Base-by-base conservation (phyloP, 2,797 vertebrate genomes). In the Hippoglossus hippoglossus region DNA sequence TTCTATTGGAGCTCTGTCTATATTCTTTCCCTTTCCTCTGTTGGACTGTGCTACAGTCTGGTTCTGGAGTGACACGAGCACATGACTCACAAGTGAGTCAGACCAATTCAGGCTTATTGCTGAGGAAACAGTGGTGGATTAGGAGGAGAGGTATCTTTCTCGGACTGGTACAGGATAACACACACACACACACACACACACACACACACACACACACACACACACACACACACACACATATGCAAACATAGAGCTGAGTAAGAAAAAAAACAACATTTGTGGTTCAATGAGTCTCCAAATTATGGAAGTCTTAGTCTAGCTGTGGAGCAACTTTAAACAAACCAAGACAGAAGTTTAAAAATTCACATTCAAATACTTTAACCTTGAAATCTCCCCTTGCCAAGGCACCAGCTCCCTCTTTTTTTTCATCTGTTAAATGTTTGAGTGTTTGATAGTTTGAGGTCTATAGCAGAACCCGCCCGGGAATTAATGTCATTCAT, bases 401-500 rank as follows among this genome's bases (percentile, higher is more conserved):
- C 90, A 91, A 94, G 90, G 92, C 94, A 87, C 90, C 87, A 84
- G 86, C 88, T 92, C 89, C 87, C 77, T 85, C 80, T 90, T 91
- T 92, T 92, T 93, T 92, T 93, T 94, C 94, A 94, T 94, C 94
- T 94, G 93, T 95, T 95, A 95, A 95, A 95, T 95, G 94, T 95
- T 95, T 95, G 87, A 93, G 93, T 94, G 94, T 94, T 95, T 93
- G 94, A 94, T 91, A 93, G 95, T 94, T 93, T 94, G 90, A 92
- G 95, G 95, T 94, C 93, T 94, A 94, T 89, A 83, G 95, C 95
- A 94, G 90, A 85, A 95, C 95, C 95, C 96, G 91, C 95, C 87
- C 82, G 96, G 96, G 96, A 97, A 96, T 96, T 96, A 96, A 96
- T 96, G 96, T 97, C 96, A 96, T 96, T 97, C 96, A 96, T 95